Evolutionary conservation across 2,888 invertebrate species (phyloP).

Genomic region (Myopa tessellatipennis): DNA sequence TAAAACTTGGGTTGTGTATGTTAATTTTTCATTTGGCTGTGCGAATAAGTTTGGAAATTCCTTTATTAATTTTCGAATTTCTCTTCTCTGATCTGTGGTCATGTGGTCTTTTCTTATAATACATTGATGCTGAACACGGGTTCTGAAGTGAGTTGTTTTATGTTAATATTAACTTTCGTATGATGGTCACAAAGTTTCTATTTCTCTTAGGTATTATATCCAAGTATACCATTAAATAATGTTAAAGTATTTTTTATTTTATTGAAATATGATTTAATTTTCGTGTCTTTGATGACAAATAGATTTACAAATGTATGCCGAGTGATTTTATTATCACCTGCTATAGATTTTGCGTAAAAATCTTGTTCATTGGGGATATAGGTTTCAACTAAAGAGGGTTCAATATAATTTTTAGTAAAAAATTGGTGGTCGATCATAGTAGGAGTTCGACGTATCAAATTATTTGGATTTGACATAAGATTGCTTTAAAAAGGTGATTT

Average conservation of each 20-base stretch:
- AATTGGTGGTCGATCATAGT: too few relatives aligned
- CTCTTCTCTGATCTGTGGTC: background rate
- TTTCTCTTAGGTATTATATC: conserved; percentile 36
- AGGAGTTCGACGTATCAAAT: too few relatives aligned
- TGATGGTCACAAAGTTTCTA: conserved; percentile 35
- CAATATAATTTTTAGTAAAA: conserved; percentile 23
- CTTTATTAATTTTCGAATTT: background rate
- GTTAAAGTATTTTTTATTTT: too few relatives aligned
- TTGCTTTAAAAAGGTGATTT: too few relatives aligned
- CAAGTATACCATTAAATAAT: conserved; percentile 8
- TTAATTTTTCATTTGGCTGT: conserved; percentile 13
- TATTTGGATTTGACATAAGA: too few relatives aligned
- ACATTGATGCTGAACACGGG: background rate
- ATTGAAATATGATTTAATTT: conserved; percentile 7
- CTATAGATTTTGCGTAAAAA: conserved; percentile 32
- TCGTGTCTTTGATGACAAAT: conserved; percentile 18
- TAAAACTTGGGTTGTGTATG: background rate
- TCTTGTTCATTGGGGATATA: conserved; percentile 26
- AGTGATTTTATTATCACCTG: conserved; percentile 30
- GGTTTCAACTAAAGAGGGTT: conserved; percentile 25
- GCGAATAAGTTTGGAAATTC: background rate
- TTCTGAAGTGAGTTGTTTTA: conserved; percentile 9
- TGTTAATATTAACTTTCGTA: conserved; percentile 26
- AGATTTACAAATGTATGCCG: conserved; percentile 33
- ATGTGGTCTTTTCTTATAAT: background rate